Percentiles rank a stretch among this genome's conserved stretches.
These are phyloP conservation scores for Trididemnum clinides DNA, from an alignment of 23 tunicate genomes.

Conservation along the genomic window DNA sequence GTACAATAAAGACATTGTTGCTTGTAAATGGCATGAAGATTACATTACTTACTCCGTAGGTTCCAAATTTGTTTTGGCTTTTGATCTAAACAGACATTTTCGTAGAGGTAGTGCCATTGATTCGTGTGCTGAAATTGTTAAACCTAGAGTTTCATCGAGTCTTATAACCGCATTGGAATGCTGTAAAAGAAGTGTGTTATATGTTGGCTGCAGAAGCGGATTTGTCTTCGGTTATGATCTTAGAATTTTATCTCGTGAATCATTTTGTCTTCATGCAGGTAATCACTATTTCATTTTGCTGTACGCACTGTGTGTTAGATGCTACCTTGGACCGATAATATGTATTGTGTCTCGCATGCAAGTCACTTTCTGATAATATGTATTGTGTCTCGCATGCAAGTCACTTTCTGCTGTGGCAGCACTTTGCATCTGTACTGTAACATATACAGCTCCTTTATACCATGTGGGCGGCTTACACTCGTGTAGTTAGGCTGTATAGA, in stretches of 20 bases:
- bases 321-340: too few relatives aligned
- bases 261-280: not conserved
- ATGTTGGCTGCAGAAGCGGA: not conserved
- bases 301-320: too few relatives aligned
- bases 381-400: too few relatives aligned
- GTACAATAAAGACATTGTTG: not conserved
- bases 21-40: slow-evolving; percentile 14
- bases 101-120: not conserved
- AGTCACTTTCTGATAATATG: too few relatives aligned
- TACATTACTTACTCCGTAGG: not conserved
- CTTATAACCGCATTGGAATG: not conserved
- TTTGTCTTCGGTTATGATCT: not conserved
- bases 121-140: not conserved
- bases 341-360: too few relatives aligned
- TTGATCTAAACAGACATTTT: not conserved
- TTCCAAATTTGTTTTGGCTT: not conserved
- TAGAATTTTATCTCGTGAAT: not conserved
- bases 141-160: not conserved
- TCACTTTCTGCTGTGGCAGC: too few relatives aligned
- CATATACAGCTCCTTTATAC: too few relatives aligned
- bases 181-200: not conserved
- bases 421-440: too few relatives aligned
- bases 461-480: too few relatives aligned
- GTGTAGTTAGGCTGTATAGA: too few relatives aligned
- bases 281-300: too few relatives aligned